phyloP scores from a whole-genome alignment of 2,797 vertebrate genomes.

The Pogonophryne albipinna region DNA sequence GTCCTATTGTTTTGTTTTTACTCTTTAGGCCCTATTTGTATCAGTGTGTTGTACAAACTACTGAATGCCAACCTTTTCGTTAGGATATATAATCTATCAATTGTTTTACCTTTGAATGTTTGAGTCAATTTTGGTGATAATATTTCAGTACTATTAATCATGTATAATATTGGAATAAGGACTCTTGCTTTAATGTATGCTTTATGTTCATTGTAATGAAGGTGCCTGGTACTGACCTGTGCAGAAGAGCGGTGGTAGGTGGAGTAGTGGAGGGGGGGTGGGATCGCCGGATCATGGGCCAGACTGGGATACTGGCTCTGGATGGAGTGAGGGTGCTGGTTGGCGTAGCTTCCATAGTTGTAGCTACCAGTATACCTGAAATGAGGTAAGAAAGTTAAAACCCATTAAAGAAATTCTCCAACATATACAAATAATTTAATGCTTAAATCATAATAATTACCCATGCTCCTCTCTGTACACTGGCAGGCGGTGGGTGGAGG shows the following conservation, averaged over 20 bases:
- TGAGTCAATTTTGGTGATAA: not conserved
- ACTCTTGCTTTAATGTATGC: not conserved
- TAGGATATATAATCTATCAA: no score
- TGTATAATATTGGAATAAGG: no score
- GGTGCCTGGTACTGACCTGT: conserved; percentile 87
- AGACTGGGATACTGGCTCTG: conserved; percentile 97
- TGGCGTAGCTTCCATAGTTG: conserved; percentile 96
- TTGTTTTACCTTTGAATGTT: not conserved
- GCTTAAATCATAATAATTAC: conserved; percentile 81
- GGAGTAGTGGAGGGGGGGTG: conserved; percentile 95
- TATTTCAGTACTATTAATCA: not conserved
- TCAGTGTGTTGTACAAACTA: no score
- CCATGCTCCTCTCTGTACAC: conserved; percentile 97
- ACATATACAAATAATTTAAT: not conserved
- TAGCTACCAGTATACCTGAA: conserved; percentile 95
- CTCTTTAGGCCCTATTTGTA: no score
- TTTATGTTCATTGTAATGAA: not conserved
- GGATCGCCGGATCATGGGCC: conserved; percentile 92
- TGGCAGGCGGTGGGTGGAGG: conserved; percentile 93
- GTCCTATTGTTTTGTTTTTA: no score
- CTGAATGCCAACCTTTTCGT: no score
- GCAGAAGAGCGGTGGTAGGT: conserved; percentile 95
- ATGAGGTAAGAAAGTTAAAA: conserved; percentile 11
- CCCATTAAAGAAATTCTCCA: not conserved
- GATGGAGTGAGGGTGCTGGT: conserved; percentile 95